Evolutionary conservation across 2,113 vertebrate genomes (phyloP), one percentile per base, ranked within the genome.

Genomic region (Hydrochoerus hydrochaeris): DNA sequence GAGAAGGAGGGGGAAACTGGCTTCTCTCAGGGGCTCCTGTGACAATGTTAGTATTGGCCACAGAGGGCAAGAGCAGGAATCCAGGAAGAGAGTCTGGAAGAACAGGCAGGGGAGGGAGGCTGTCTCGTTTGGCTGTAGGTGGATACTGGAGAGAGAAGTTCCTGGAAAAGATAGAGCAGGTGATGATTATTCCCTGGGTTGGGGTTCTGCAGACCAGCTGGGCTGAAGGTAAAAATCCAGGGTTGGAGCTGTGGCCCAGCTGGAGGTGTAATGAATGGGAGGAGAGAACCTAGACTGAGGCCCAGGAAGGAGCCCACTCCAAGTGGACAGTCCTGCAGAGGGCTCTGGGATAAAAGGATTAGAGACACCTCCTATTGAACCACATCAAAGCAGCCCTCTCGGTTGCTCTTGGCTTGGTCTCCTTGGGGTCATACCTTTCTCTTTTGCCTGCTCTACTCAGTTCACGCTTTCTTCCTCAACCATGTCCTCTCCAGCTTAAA

Each of bases 141-240:
- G 38, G 52, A 44, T 28, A 16, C 1, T 2, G 32, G 63, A n/a
- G 11, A 0, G 28, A 46, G 38, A 38, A 8, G 14, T 35, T 57
- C 20, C 19, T 14, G 80, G 7, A 20, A 49, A 49, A 30, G 35
- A 52, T 0, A 30, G 32, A 9, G 22, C 35, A 60, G 41, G 32
- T 32, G 0, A 1, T 32, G 0, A 1, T 20, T 11, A 1, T 1
- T 84, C 7, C 57, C 3, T 5, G 46, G 0, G 20, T 38, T 6
- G 0, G 49, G 38, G 63, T 46, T 77, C 32, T 19, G 13, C 41
- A 11, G 32, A 78, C 7, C 3, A 28, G 54, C 57, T 41, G 9
- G 19, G 13, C 52, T 60, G 80, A 57, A n/a, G 6, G 54, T 22
- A 7, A 38, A 0, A 5, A 7, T 35, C 11, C 1, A 16, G 49